Percentiles rank a stretch among this genome's conserved stretches.
These are phyloP conservation scores for Stomatorhinus ivindoensis DNA, from an alignment of 2,113 vertebrate genomes.

Conservation along the genomic window DNA sequence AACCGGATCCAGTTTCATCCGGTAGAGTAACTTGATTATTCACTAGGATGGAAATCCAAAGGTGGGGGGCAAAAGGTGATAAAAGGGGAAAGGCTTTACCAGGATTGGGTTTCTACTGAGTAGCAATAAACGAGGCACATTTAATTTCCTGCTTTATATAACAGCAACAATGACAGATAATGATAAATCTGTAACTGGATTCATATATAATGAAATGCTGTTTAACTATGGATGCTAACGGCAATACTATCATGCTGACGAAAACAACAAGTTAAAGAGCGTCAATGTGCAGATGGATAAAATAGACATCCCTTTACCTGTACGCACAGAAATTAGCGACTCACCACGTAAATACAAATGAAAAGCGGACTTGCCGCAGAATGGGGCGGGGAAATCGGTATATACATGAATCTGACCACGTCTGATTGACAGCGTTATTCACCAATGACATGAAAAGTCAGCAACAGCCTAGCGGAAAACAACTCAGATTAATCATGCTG, in stretches of 20 bases:
- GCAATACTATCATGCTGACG: not conserved
- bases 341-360: not conserved
- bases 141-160: not conserved
- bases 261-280: not conserved
- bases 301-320: not conserved
- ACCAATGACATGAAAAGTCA: not conserved
- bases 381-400: not conserved
- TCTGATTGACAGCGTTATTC: not conserved
- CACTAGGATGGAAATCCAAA: not conserved
- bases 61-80: not conserved
- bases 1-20: constrained; percentile 31
- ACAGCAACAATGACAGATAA: not conserved
- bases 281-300: not conserved
- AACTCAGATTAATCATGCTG: not conserved
- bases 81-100: not conserved
- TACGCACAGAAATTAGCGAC: not conserved
- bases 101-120: not conserved
- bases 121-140: not conserved
- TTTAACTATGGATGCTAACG: not conserved
- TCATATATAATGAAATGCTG: not conserved
- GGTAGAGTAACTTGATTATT: constrained; percentile 1
- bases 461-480: not conserved
- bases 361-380: not conserved
- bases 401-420: not conserved
- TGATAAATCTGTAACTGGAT: not conserved